Evolutionary conservation across 2,113 vertebrate species (phyloP).

Genomic region (Myiopsitta monachus): DNA sequence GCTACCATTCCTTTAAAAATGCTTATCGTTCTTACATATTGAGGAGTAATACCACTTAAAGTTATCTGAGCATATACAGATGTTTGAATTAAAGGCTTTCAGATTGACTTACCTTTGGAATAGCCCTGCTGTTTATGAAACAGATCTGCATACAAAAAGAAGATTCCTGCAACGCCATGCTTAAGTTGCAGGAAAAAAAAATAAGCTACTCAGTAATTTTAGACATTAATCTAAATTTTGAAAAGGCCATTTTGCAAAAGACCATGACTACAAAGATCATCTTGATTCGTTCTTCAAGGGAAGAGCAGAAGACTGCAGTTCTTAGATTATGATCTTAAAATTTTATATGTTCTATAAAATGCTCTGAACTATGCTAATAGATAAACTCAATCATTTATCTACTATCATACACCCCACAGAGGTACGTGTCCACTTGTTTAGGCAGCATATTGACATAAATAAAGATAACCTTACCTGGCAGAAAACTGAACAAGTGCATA

Average conservation of each 20-base stretch:
- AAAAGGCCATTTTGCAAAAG: background rate
- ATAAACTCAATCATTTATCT: background rate
- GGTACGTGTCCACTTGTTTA: background rate
- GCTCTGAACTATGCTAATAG: background rate
- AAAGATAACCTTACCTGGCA: slow-evolving; percentile 81
- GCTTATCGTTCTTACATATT: background rate
- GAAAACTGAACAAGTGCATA: slow-evolving; percentile 97
- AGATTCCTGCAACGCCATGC: background rate
- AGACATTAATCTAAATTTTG: background rate
- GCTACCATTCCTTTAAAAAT: background rate
- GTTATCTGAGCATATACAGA: background rate
- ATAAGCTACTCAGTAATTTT: background rate
- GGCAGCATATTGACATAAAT: background rate
- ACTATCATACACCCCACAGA: background rate
- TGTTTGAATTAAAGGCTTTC: background rate
- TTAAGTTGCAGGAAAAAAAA: background rate
- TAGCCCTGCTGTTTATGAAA: background rate
- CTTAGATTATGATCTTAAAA: background rate
- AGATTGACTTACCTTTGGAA: background rate
- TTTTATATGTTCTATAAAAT: background rate
- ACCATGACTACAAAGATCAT: background rate
- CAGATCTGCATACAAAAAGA: background rate
- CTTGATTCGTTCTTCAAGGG: background rate
- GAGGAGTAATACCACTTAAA: background rate
- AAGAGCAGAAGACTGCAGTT: background rate